Conservation (phyloP, 2,888 invertebrate genomes). For the Caenorhabditis zanzibari region DNA sequence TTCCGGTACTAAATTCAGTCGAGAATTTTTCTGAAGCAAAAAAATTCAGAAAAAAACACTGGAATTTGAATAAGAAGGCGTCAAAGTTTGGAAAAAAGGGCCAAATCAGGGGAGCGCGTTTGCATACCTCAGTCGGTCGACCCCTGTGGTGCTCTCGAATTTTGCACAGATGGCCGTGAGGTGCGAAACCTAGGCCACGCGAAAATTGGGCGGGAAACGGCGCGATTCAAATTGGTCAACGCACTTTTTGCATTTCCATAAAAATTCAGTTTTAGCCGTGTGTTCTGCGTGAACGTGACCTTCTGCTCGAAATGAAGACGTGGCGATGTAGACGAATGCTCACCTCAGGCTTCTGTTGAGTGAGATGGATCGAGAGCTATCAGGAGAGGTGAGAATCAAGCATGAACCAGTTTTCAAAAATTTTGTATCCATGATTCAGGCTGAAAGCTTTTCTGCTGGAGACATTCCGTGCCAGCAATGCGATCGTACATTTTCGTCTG, state of each 20-base stretch:
- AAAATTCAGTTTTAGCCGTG: background rate
- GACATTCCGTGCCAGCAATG: slow-evolving; percentile 31
- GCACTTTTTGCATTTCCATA: too few relatives aligned
- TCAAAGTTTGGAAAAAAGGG: too few relatives aligned
- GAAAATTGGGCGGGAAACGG: background rate
- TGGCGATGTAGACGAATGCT: background rate
- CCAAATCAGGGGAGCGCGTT: too few relatives aligned
- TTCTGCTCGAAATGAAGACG: background rate
- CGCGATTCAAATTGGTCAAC: background rate
- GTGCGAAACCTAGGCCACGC: background rate
- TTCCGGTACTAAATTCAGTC: too few relatives aligned
- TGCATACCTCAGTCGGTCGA: too few relatives aligned
- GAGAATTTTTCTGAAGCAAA: too few relatives aligned
- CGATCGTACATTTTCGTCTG: slow-evolving; percentile 18
- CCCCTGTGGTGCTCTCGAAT: too few relatives aligned
- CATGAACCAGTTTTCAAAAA: background rate
- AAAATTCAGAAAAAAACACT: too few relatives aligned
- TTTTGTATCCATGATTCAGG: background rate
- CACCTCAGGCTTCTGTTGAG: background rate
- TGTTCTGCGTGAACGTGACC: background rate
- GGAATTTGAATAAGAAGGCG: too few relatives aligned
- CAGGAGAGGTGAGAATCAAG: too few relatives aligned
- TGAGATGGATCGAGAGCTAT: slow-evolving; percentile 10
- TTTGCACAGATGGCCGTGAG: background rate
- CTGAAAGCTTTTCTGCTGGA: background rate